A percentile compares a stretch with the other conserved stretches of the same genome.
phyloP scores from a whole-genome alignment of 2,113 vertebrate species.

The Tauraco erythrolophus region DNA sequence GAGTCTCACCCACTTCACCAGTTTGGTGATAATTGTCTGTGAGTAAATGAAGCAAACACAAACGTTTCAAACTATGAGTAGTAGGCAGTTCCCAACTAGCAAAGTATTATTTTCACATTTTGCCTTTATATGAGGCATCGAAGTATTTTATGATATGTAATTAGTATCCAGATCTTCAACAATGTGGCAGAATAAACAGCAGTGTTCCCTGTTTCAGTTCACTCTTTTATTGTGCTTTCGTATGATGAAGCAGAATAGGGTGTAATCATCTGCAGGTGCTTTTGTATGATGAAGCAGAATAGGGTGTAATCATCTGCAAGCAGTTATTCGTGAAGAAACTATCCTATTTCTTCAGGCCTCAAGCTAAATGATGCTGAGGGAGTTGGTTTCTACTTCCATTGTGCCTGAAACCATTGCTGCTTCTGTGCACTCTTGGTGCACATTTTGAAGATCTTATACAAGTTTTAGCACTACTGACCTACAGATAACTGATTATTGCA shows the following conservation, averaged over 20 bases:
- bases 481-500: not conserved
- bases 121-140: not conserved
- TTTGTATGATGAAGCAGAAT: not conserved
- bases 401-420: not conserved
- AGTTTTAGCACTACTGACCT: not conserved
- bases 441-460: not conserved
- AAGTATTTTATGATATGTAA: not conserved
- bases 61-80: not conserved
- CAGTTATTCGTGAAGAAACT: not conserved
- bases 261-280: too few relatives aligned
- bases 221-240: not conserved
- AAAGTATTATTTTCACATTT: slow-evolving; percentile 12
- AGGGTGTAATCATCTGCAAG: not conserved
- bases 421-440: not conserved
- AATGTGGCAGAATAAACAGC: not conserved
- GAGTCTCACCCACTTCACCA: not conserved
- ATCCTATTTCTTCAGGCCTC: not conserved
- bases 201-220: not conserved
- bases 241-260: not conserved
- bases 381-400: not conserved
- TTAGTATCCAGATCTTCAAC: not conserved
- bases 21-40: not conserved
- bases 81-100: not conserved
- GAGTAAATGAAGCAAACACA: not conserved
- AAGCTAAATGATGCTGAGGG: not conserved